phyloP scores from a whole-genome alignment of 2,888 invertebrate genomes.

The Spilosoma lubricipeda region DNA sequence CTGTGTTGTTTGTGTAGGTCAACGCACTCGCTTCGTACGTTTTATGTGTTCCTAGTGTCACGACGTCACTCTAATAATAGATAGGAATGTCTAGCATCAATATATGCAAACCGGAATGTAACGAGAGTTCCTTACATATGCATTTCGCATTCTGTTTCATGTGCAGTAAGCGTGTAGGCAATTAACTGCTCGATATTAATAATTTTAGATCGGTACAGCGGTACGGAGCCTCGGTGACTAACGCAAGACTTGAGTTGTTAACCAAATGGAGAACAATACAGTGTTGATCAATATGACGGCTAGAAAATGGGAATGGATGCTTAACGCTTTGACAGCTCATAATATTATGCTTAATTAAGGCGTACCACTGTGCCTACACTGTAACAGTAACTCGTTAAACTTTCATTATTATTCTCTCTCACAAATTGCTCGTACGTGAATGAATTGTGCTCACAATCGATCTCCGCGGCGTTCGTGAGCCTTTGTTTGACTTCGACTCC shows the following conservation, averaged over 20 bases:
- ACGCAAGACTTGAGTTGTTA: conserved; percentile 55
- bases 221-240: conserved; percentile 54
- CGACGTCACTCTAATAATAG: conserved; percentile 84
- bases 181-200: conserved; percentile 61
- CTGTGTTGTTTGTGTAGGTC: conserved; percentile 83
- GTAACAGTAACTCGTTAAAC: conserved; percentile 80
- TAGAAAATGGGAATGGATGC: conserved; percentile 60
- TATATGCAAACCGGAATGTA: conserved; percentile 72
- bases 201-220: conserved; percentile 59
- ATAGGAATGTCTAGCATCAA: conserved; percentile 81
- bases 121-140: conserved; percentile 69
- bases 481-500: conserved; percentile 85
- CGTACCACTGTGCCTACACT: conserved; percentile 62
- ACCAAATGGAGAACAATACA: conserved; percentile 65
- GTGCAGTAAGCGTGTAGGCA: conserved; percentile 54
- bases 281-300: conserved; percentile 56
- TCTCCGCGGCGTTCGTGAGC: conserved; percentile 75
- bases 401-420: conserved; percentile 83
- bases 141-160: conserved; percentile 64
- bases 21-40: conserved; percentile 78
- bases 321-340: conserved; percentile 69
- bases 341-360: conserved; percentile 81
- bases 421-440: conserved; percentile 84
- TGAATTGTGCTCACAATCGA: conserved; percentile 83
- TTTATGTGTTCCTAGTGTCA: conserved; percentile 86